Percentiles rank a stretch among this genome's conserved stretches.
phyloP scores from a whole-genome alignment of 1,140 invertebrate species.

The Leptoteleia sp. region DNA sequence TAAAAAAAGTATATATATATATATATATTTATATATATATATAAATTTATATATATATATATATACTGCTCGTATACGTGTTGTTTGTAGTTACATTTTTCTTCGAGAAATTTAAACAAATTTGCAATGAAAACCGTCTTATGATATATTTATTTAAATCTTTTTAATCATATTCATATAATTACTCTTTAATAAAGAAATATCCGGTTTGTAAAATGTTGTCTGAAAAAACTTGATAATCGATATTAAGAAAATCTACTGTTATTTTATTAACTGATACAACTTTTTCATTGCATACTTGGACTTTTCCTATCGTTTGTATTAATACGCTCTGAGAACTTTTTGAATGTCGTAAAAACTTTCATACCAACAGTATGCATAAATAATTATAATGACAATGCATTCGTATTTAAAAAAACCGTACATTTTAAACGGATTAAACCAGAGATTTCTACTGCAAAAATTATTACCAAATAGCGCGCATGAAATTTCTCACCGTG shows the following conservation, averaged over 20 bases:
- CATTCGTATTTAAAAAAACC: conserved; percentile 76
- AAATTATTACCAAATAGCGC: conserved; percentile 44
- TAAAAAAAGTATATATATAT: conserved; percentile 10
- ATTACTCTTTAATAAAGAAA: no score
- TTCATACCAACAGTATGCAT: conserved; percentile 48
- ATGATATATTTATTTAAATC: conserved; percentile 10
- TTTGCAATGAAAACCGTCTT: conserved; percentile 16
- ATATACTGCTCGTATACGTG: conserved; percentile 19
- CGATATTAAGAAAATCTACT: no score
- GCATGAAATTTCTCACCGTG: conserved; percentile 44
- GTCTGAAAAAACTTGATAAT: no score
- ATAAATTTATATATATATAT: no score
- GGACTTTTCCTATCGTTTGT: no score
- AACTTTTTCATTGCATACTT: no score
- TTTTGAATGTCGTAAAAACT: conserved; percentile 31
- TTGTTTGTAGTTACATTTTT: conserved; percentile 24
- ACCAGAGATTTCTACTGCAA: conserved; percentile 37
- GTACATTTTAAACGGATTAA: conserved; percentile 65
- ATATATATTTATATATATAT: no score
- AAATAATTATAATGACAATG: conserved; percentile 48
- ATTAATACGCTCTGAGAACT: conserved; percentile 10
- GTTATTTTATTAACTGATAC: no score
- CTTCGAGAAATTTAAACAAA: conserved; percentile 6
- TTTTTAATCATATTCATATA: not conserved
- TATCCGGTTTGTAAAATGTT: no score